These are phyloP conservation scores for Chironomus striatipennis DNA, from an alignment of 1,140 invertebrate species.

Conservation along the genomic window DNA sequence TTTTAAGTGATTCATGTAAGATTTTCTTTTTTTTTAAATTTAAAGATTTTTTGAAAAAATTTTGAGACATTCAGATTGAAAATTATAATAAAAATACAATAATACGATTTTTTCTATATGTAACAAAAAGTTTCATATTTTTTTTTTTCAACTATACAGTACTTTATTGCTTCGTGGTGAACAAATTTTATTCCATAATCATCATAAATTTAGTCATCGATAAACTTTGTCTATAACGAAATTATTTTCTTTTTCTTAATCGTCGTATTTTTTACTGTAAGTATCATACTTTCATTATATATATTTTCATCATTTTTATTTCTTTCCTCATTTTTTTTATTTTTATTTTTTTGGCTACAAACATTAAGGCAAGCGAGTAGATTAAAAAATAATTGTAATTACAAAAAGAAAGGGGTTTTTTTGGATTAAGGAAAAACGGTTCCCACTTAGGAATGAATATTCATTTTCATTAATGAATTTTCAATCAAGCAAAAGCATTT, in stretches of 20 bases:
- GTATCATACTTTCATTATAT: constrained; percentile 3
- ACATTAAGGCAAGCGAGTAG: constrained; percentile 6
- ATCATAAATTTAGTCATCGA: too few species aligned
- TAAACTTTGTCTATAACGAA: neutral
- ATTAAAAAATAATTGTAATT: neutral
- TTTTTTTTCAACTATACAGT: neutral
- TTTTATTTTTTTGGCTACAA: neutral
- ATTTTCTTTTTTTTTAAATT: neutral
- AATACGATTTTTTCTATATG: neutral
- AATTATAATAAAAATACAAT: constrained; percentile 1
- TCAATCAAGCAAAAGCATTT: neutral
- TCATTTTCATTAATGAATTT: neutral
- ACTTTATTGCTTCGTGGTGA: neutral
- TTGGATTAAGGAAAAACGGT: neutral
- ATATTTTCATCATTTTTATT: neutral
- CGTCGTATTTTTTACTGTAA: neutral
- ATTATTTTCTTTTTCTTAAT: neutral
- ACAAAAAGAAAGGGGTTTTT: neutral
- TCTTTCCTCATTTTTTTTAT: neutral
- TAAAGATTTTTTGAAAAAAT: neutral
- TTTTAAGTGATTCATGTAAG: neutral
- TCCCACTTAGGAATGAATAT: neutral
- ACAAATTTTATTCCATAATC: neutral
- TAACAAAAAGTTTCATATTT: neutral
- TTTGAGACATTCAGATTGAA: constrained; percentile 8